Evolutionary conservation across 2,797 vertebrate genomes (phyloP).

Genomic region (Tiaroga cobitis): DNA sequence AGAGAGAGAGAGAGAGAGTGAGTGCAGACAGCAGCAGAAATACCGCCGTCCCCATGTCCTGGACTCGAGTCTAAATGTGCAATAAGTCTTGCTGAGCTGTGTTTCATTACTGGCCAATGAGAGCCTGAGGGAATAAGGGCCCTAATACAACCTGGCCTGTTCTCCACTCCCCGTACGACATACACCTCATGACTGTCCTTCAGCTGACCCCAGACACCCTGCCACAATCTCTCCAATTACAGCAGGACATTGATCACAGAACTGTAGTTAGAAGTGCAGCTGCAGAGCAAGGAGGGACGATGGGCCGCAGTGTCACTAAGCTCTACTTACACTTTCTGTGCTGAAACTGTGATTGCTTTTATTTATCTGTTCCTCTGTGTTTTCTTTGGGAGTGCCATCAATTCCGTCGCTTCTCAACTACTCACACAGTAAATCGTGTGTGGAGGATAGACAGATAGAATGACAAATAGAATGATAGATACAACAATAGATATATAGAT

Average conservation of each 20-base stretch:
- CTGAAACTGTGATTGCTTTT: constrained; percentile 36
- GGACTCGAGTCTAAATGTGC: constrained; percentile 26
- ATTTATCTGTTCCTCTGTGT: constrained; percentile 33
- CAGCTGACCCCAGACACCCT: constrained; percentile 24
- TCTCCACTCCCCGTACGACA: constrained; percentile 9
- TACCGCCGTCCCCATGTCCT: constrained; percentile 31
- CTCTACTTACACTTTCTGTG: constrained; percentile 31
- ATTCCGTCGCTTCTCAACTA: not conserved
- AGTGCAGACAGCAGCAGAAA: constrained; percentile 44
- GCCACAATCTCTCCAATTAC: constrained; percentile 52
- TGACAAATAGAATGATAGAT: not conserved
- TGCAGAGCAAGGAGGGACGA: constrained; percentile 38
- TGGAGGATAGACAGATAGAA: not conserved
- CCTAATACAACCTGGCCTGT: constrained; percentile 24
- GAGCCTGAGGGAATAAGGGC: constrained; percentile 41
- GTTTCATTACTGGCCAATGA: constrained; percentile 45
- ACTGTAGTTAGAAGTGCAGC: constrained; percentile 78
- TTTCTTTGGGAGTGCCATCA: constrained; percentile 23
- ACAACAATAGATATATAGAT: not conserved
- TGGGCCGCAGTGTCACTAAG: constrained; percentile 13
- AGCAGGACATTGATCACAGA: constrained; percentile 50
- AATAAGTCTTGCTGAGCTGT: constrained; percentile 49
- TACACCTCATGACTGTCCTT: constrained; percentile 30
- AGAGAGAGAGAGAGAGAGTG: not conserved
- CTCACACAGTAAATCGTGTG: not conserved